phyloP scores from a whole-genome alignment of 2,797 vertebrate genomes.

The Sebastes kiyomatsui region DNA sequence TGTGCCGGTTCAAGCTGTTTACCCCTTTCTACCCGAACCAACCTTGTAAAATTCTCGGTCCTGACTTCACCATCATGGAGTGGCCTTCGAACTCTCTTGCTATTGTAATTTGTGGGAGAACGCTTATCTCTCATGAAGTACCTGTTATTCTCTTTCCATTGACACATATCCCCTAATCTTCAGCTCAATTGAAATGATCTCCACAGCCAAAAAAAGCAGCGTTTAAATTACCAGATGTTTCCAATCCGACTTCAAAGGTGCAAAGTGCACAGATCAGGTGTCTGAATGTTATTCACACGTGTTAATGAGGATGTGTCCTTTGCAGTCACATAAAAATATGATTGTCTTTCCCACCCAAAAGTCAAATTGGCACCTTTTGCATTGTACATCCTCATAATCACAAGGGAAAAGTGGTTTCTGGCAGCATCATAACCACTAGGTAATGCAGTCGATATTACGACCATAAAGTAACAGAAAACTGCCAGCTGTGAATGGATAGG shows the following conservation, averaged over 20 bases:
- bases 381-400: neutral
- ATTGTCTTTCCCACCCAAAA: neutral
- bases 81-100: too few relatives aligned
- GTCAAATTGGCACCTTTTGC: neutral
- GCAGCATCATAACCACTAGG: neutral
- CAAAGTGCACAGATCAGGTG: neutral
- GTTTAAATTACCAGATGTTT: neutral
- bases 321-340: neutral
- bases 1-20: too few relatives aligned
- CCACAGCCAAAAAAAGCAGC: neutral
- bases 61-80: too few relatives aligned
- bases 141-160: neutral
- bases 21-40: too few relatives aligned
- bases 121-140: neutral
- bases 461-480: slow-evolving; percentile 8
- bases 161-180: neutral
- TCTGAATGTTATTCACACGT: neutral
- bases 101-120: too few relatives aligned
- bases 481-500: slow-evolving; percentile 6
- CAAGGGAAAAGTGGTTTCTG: neutral
- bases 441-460: neutral
- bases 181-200: neutral
- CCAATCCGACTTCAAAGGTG: neutral
- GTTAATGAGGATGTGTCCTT: neutral
- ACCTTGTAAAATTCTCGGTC: too few relatives aligned